Conservation (phyloP, 2,888 invertebrate species). For the Anorthoa munda region DNA sequence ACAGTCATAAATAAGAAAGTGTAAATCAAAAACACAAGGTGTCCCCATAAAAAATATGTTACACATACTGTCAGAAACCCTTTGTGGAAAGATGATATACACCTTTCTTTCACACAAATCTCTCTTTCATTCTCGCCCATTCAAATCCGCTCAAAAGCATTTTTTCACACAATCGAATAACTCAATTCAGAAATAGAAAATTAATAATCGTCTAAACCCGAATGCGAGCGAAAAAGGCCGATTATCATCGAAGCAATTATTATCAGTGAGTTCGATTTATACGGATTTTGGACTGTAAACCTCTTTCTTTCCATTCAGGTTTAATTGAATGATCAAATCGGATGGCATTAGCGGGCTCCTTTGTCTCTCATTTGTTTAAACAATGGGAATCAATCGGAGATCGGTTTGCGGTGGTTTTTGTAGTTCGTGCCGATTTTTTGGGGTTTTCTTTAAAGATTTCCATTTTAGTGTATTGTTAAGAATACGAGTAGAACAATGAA, state of each 20-base stretch:
- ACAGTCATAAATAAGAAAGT: constrained; percentile 31
- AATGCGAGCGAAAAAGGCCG: constrained; percentile 74
- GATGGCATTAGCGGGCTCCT: constrained; percentile 73
- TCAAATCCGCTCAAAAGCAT: constrained; percentile 52
- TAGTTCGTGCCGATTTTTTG: constrained; percentile 34
- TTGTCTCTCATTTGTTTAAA: constrained; percentile 79
- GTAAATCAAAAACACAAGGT: constrained; percentile 49
- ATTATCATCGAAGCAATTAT: constrained; percentile 81
- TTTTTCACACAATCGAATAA: constrained; percentile 65
- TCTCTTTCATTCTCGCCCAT: constrained; percentile 41
- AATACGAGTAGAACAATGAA: background rate
- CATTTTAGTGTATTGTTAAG: background rate
- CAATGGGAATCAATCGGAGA: constrained; percentile 84
- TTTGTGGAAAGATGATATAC: constrained; percentile 54
- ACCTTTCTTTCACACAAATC: constrained; percentile 50
- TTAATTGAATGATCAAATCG: constrained; percentile 89
- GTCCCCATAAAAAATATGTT: constrained; percentile 31
- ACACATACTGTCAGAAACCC: constrained; percentile 47
- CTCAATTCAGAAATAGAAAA: constrained; percentile 71
- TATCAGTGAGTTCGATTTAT: constrained; percentile 86
- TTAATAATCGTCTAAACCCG: constrained; percentile 71
- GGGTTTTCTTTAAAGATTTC: constrained; percentile 16
- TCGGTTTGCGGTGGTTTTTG: constrained; percentile 66
- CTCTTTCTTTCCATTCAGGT: constrained; percentile 87
- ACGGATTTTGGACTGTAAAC: constrained; percentile 83